Base-by-base conservation (phyloP, 2,888 invertebrate genomes). In the Dione juno region DNA sequence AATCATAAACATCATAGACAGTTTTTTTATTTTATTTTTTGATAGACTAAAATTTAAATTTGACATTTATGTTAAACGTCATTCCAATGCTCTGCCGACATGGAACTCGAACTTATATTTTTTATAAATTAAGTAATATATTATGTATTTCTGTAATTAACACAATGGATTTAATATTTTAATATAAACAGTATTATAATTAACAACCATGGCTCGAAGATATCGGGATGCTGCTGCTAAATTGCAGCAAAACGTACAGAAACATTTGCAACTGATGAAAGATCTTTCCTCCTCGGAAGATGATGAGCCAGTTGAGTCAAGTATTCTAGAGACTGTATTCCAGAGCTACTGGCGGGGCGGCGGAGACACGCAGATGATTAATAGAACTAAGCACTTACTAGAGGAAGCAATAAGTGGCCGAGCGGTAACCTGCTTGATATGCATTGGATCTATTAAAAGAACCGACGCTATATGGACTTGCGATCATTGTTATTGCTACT, bases 391-490 rank as follows among this genome's bases (percentile, higher is more conserved):
- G 80, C 94, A 95, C 63, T 95, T 96, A 82, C 88, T 98, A 66
- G 96, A 97, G 82, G 97, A 97, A 85, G 94, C 96, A 0, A 94
- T 98, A 77, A 95, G 96, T 79, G 96, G 97, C 21, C 96, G 97
- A 9, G 95, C 96, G 10, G 95, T 96, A 1, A 96, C 97, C 13
- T 99, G 99, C 82, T 94, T 98, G 3, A 97, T 99, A 81, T 98
- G 98, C 81, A 98, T 98, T 82, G 97, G 96, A 3, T 96, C 96
- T 52, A 95, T 98, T 14, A 97, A 96, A 85, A 94, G 97, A 77
- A 94, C 93, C 67, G 96, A 98, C 82, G 88, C 96, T 94, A 96
- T 98, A 74, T 99, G 99, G 99, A 96, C 95, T 53, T 99, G 99
- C 82, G 88, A 88, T 9, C 95, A 95, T 71, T 99, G 99, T 82